These are phyloP conservation scores for Quadroppia sp. DNA, from an alignment of 2,888 invertebrate species.

Conservation along the genomic window DNA sequence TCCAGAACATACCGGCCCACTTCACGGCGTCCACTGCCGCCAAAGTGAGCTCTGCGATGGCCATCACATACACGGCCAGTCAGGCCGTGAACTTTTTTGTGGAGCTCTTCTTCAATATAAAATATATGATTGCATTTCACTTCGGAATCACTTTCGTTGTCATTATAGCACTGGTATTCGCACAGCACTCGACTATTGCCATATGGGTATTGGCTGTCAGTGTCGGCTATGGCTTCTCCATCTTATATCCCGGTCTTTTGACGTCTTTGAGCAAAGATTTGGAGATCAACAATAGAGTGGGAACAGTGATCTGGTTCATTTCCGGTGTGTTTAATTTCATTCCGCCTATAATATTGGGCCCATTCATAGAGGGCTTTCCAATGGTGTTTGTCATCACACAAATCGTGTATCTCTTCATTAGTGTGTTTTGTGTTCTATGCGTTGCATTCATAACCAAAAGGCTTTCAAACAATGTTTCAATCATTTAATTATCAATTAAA, in stretches of 20 bases:
- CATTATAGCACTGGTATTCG: not conserved
- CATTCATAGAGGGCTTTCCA: not conserved
- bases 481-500: no score
- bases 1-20: not conserved
- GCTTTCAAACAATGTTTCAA: no score
- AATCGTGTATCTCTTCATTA: not conserved
- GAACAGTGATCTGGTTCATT: conserved; percentile 1
- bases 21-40: not conserved
- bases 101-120: not conserved
- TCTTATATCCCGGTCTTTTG: not conserved
- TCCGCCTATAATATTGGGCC: not conserved
- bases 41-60: not conserved
- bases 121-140: not conserved
- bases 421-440: not conserved
- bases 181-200: not conserved
- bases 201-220: not conserved
- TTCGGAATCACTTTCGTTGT: not conserved
- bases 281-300: not conserved
- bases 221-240: not conserved
- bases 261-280: not conserved
- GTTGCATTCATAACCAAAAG: no score
- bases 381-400: not conserved
- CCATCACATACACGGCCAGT: not conserved
- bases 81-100: not conserved
- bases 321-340: not conserved